Evolutionary conservation across 2,113 vertebrate genomes (phyloP).

Genomic region (Microtus ochrogaster): DNA sequence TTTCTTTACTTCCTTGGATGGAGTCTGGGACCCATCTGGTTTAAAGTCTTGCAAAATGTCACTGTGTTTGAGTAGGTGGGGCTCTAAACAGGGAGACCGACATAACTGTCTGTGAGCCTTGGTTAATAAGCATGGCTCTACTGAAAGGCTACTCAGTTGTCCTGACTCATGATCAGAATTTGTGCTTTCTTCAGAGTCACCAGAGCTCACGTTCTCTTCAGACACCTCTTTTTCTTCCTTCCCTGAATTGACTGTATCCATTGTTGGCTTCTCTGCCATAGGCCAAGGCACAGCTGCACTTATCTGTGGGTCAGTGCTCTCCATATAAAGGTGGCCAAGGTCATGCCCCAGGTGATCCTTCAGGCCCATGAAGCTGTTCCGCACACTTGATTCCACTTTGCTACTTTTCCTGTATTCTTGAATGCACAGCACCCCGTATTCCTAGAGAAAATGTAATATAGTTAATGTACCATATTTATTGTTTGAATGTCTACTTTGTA

Average conservation of each 20-base stretch:
- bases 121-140: conserved; percentile 83
- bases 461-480: conserved; percentile 24
- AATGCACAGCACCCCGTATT: conserved; percentile 88
- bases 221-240: conserved; percentile 87
- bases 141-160: conserved; percentile 77
- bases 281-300: conserved; percentile 90
- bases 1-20: conserved; percentile 86
- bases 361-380: conserved; percentile 96
- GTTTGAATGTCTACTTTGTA: not conserved
- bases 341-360: conserved; percentile 95
- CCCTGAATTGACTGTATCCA: conserved; percentile 89
- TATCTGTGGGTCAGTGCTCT: conserved; percentile 90
- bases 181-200: conserved; percentile 89
- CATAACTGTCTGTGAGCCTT: conserved; percentile 92
- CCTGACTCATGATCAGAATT: conserved; percentile 90
- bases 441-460: conserved; percentile 84
- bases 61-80: conserved; percentile 89
- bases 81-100: conserved; percentile 93
- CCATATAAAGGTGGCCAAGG: conserved; percentile 93
- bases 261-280: conserved; percentile 87
- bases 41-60: conserved; percentile 89
- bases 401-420: conserved; percentile 88
- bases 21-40: conserved; percentile 85
- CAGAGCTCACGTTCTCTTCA: conserved; percentile 85
- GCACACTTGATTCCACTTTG: conserved; percentile 92